A percentile compares a stretch with the other conserved stretches of the same genome.
phyloP scores from a whole-genome alignment of 1,140 invertebrate genomes.

The Armadillidium nasatum region DNA sequence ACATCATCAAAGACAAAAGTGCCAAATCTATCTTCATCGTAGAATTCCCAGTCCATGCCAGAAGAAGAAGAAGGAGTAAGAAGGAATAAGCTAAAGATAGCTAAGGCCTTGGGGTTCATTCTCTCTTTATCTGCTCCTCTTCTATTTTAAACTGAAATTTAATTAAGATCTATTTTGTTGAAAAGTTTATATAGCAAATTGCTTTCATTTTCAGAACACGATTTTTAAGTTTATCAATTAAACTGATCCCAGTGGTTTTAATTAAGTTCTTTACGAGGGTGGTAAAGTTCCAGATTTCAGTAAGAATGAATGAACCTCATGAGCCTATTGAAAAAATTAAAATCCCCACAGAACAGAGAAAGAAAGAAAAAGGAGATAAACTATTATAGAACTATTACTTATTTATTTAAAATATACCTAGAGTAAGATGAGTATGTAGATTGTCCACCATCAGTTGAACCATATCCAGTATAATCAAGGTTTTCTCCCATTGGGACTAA shows the following conservation, averaged over 20 bases:
- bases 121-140: background rate
- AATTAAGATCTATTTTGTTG: background rate
- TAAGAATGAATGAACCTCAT: background rate
- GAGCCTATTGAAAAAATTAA: background rate
- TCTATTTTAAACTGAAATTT: background rate
- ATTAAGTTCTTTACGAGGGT: background rate
- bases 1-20: conserved; percentile 4
- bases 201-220: too few relatives aligned
- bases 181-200: too few relatives aligned
- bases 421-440: background rate
- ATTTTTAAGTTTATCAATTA: too few relatives aligned
- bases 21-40: background rate
- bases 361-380: background rate
- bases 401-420: background rate
- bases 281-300: background rate
- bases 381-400: background rate
- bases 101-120: conserved; percentile 45
- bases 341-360: too few relatives aligned
- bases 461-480: background rate
- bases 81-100: conserved; percentile 43
- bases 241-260: too few relatives aligned
- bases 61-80: conserved; percentile 42
- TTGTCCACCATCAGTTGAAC: background rate
- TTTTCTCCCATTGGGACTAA: background rate
- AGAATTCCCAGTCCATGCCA: conserved; percentile 7